These are phyloP conservation scores for Halcyon chelicuti DNA, from an alignment of 2,797 vertebrate genomes.

Conservation along the genomic window DNA sequence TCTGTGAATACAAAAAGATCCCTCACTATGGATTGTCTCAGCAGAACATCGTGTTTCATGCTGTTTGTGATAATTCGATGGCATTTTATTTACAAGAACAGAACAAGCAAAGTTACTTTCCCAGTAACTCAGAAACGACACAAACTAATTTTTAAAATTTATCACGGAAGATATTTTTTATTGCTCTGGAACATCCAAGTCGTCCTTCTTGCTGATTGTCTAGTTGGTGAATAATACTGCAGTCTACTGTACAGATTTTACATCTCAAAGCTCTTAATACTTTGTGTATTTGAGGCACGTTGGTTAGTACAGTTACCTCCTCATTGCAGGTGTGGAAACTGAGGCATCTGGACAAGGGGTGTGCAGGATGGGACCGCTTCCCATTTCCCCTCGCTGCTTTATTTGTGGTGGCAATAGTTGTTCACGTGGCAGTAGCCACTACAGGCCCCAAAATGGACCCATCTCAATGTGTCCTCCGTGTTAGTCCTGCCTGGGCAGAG, in stretches of 20 bases:
- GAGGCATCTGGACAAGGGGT: background rate
- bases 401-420: background rate
- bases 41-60: background rate
- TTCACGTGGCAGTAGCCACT: background rate
- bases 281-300: background rate
- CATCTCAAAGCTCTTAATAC: background rate
- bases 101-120: conserved; percentile 58
- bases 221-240: conserved; percentile 44
- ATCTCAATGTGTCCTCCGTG: accelerated
- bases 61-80: conserved; percentile 32
- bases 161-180: conserved; percentile 37
- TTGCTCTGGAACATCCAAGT: conserved; percentile 49
- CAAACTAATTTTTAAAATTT: conserved; percentile 57
- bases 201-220: conserved; percentile 62
- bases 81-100: conserved; percentile 42
- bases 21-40: background rate
- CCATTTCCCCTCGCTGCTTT: background rate
- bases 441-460: background rate
- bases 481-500: background rate
- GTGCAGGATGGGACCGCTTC: background rate
- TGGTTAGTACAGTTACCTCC: background rate
- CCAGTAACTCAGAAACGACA: conserved; percentile 19
- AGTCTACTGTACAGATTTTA: background rate
- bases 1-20: background rate
- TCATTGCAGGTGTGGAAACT: background rate